A percentile compares a stretch with the other conserved stretches of the same genome.
Evolutionary conservation across 1,140 invertebrate genomes (phyloP).

Genomic region (Archegozetes longisetosus): DNA sequence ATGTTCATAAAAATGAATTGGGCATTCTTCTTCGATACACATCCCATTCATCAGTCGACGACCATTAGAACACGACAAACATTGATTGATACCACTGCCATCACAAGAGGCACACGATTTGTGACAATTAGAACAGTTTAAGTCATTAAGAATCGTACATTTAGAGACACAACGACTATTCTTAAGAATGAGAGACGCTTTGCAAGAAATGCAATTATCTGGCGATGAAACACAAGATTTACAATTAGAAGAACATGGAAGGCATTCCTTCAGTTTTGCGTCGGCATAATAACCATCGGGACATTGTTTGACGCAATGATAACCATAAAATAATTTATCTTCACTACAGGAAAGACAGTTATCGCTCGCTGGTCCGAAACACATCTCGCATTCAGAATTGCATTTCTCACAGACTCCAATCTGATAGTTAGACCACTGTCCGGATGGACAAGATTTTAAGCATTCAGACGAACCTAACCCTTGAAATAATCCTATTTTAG

Average conservation of each 20-base stretch:
- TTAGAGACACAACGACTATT: constrained; percentile 51
- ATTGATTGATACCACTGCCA: constrained; percentile 59
- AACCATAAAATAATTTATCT: constrained; percentile 45
- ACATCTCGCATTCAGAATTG: constrained; percentile 50
- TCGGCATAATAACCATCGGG: constrained; percentile 46
- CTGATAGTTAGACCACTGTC: constrained; percentile 29
- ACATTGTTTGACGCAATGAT: constrained; percentile 50
- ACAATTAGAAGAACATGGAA: constrained; percentile 58
- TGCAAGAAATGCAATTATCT: constrained; percentile 57
- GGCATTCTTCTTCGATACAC: constrained; percentile 35
- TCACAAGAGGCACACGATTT: constrained; percentile 63
- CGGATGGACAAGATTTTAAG: constrained; percentile 11
- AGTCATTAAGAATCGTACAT: constrained; percentile 39
- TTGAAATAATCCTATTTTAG: constrained; percentile 4
- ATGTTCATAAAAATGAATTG: constrained; percentile 36
- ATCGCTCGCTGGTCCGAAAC: constrained; percentile 45
- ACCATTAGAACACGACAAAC: constrained; percentile 55
- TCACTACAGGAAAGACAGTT: constrained; percentile 49
- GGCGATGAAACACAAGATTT: constrained; percentile 47
- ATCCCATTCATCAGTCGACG: constrained; percentile 44
- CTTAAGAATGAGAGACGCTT: constrained; percentile 49
- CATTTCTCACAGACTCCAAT: constrained; percentile 47
- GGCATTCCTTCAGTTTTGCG: constrained; percentile 30
- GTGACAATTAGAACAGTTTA: constrained; percentile 54
- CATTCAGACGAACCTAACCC: constrained; percentile 14